Base-by-base conservation (phyloP, 2,888 invertebrate genomes). In the Hipparchia sbordonii region DNA sequence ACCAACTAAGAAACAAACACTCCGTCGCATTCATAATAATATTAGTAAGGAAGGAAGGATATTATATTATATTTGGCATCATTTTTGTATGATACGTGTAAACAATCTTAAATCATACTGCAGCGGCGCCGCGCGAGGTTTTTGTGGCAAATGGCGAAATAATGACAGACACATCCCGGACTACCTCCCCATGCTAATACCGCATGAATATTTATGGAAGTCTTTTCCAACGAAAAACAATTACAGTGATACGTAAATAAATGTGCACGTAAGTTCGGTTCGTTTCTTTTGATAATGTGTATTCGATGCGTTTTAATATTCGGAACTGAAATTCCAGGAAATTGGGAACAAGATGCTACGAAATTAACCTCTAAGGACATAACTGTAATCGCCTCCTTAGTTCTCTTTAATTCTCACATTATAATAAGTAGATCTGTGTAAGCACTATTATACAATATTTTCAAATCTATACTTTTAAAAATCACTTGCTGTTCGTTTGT, bases 201-300 rank as follows among this genome's bases (percentile, higher is more conserved):
- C 78, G 81, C 87, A 92, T 93, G 92, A 92, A 93, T 93, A 93
- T 93, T 92, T 92, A 93, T 92, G 87, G 82, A 86, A 84, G 84
- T 88, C 85, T 89, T 88, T 88, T 87, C 81, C 82, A 79, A 85
- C 82, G 84, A 85, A 85, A 86, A 86, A 80, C 81, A 80, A 81
- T 79, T 79, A 81, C 78, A 72, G 72, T 75, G 76, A 74, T 75
- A 74, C 67, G 59, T 70, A 73, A 66, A 71, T 74, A 72, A 63
- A 74, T 70, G 68, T 72, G 72, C 23, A 71, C 61, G 33, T 71
- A 65, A 62, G 56, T 62, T 67, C 45, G 66, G 46, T 33, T 62
- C 23, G 13, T 72, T 70, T 68, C 52, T 68, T 72, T 56, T 71
- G 12, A 51, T 57, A 67, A 70, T 67, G 59, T 7, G 59, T 48